Percentiles rank a stretch among this genome's conserved stretches.
phyloP scores from a whole-genome alignment of 2,113 vertebrate species.

The Notarius lentiginosus region DNA sequence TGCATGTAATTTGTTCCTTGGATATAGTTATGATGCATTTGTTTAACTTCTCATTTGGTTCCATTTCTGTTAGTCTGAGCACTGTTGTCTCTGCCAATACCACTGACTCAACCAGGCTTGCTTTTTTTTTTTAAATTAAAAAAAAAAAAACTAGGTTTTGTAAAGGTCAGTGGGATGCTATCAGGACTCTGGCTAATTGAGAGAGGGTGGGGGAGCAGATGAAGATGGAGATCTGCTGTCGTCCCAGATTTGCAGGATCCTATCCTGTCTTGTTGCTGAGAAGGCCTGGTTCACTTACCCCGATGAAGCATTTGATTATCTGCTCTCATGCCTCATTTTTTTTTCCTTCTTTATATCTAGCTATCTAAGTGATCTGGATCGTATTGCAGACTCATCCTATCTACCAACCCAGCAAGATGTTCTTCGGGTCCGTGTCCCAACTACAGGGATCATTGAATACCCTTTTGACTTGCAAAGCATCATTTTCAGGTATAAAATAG shows the following conservation, averaged over 20 bases:
- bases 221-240: constrained; percentile 14
- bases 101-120: background rate
- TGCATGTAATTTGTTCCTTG: background rate
- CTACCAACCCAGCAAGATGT: constrained; percentile 98
- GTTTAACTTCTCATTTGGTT: background rate
- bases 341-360: constrained; percentile 66
- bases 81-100: background rate
- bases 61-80: background rate
- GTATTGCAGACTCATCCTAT: constrained; percentile 90
- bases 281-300: constrained; percentile 1
- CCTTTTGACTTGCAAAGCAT: constrained; percentile 99
- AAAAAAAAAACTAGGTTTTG: background rate
- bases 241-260: background rate
- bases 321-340: constrained; percentile 68
- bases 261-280: background rate
- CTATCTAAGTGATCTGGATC: constrained; percentile 95
- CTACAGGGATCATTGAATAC: constrained; percentile 98
- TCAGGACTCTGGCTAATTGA: background rate
- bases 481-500: constrained; percentile 90
- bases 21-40: background rate
- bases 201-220: background rate
- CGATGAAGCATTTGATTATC: constrained; percentile 58
- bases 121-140: background rate
- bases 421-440: constrained; percentile 95
- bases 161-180: background rate